Evolutionary conservation across 2,797 vertebrate genomes (phyloP), one percentile per base, ranked within the genome.

Genomic region (Nasua narica): DNA sequence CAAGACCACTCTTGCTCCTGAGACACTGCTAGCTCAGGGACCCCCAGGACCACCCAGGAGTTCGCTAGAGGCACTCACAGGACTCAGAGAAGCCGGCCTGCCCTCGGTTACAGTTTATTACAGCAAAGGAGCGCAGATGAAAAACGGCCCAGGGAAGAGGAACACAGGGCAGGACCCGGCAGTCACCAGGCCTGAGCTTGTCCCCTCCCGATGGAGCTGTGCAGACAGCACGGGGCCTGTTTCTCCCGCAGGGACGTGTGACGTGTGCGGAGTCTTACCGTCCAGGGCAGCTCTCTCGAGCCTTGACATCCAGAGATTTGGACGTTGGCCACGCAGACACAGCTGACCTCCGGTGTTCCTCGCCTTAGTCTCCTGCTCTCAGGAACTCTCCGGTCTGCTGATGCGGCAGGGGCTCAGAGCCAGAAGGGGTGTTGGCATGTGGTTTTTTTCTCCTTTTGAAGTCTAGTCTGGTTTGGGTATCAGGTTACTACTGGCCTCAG

Each of bases 271-370:
- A 23, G 29, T 3, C 0, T 4, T 54, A 18, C 23, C 56, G 46
- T 60, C 58, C 77, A 25, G 37, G 43, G 69, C 27, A 37, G 37
- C 43, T 52, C 43, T 35, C 67, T 54, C 6, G 19, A 50, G 32
- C 67, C 35, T 50, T 7, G 4, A 32, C 0, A 1, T 23, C 74
- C 27, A 56, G 15, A n/a, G 65, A 19, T 25, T 79, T 35, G 54
- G 52, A 14, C 8, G 4, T 32, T 85, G 72, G 19, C 56, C 14
- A 0, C 1, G 1, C 16, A 43, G n/a, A 92, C 74, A 11, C 56
- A 32, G 4, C 52, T 82, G 65, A 7, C 32, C 35, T 19, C 19
- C 15, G 5, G 0, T 0, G 0, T 50, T 40, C 7, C 56, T 14
- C 7, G 21, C 96, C 40, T 56, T 58, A 12, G 4, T 81, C 54